Conservation (phyloP, 1,140 invertebrate species). For the Drosophila nigrodunni region DNA sequence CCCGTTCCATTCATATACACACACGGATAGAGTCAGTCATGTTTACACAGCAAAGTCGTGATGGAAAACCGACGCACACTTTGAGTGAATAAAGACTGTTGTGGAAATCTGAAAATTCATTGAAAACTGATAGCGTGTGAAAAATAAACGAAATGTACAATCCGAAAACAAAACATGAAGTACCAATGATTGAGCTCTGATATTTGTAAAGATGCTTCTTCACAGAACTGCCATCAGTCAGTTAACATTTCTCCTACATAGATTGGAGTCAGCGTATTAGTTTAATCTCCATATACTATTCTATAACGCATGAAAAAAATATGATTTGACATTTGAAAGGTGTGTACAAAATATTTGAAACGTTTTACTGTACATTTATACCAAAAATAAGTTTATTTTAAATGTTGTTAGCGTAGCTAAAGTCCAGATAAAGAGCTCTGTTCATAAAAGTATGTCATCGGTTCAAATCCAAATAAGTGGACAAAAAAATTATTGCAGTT, state of each 20-base stretch:
- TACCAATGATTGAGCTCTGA: constrained; percentile 44
- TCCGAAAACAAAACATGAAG: constrained; percentile 57
- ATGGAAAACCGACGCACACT: constrained; percentile 58
- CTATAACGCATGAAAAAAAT: too few relatives aligned
- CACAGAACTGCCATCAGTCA: constrained; percentile 2
- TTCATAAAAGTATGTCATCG: constrained; percentile 51
- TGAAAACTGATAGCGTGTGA: constrained; percentile 80
- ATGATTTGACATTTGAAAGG: too few relatives aligned
- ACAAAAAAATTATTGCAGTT: constrained; percentile 17
- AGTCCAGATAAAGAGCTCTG: constrained; percentile 3
- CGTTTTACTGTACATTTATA: not conserved
- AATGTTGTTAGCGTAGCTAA: not conserved
- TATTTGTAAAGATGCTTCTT: constrained; percentile 31
- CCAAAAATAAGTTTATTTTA: not conserved
- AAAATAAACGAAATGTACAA: constrained; percentile 76
- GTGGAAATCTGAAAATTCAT: constrained; percentile 77
- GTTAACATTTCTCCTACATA: not conserved
- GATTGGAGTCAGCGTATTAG: not conserved
- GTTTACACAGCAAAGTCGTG: constrained; percentile 55
- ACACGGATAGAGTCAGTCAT: constrained; percentile 19
- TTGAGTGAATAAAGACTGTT: constrained; percentile 41
- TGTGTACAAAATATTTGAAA: too few relatives aligned
- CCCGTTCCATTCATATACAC: not conserved
- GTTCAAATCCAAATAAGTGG: constrained; percentile 24
- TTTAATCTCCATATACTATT: not conserved